Evolutionary conservation across 2,113 vertebrate species (phyloP), one percentile per base, ranked within the genome.

Genomic region (Tachycineta bicolor): DNA sequence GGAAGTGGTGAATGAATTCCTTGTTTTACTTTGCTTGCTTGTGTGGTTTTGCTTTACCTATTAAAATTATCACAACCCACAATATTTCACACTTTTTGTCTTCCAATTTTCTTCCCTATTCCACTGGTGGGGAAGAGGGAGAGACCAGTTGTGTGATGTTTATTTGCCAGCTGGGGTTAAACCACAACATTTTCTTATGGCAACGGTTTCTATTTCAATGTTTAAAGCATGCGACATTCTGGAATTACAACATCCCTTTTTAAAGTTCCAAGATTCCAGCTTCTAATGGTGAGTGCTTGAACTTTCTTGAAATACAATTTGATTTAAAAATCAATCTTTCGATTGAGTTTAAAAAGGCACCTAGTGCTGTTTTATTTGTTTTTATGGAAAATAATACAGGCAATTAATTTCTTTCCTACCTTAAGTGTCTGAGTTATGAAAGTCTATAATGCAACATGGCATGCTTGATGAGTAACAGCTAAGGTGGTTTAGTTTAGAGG

Each of bases 251-350:
- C 82, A 94, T 90, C 77, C 26, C 60, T 29, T 63, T 89, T 93
- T 96, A 94, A 98, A 97, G 96, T 70, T 80, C 93, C 73, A 71
- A 87, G 53, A 97, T 96, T 95, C 83, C 65, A 96, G 87, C 78
- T 92, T 94, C 80, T 53, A 71, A 55, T 83, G 73, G 82, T 55
- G 75, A 89, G 92, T 60, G 47, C 91, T 29, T 96, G 93, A 96
- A 95, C 88, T 97, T 97, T 95, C 97, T 94, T 91, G 81, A 97
- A 97, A 97, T 95, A 94, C 93, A 98, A 96, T 96, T 96, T 93
- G 95, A 97, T 96, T 96, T 97, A 97, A 98, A 98, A 98, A 98
- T 97, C 97, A 95, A 97, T 96, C 76, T 78, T 96, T 84, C 12
- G 3, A 94, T 44, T 90, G 90, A 96, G 78, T 95, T 94, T 84